Percentiles rank a stretch among this genome's conserved stretches.
phyloP scores from a whole-genome alignment of 2,888 invertebrate species.

The Ditula angustiorana region DNA sequence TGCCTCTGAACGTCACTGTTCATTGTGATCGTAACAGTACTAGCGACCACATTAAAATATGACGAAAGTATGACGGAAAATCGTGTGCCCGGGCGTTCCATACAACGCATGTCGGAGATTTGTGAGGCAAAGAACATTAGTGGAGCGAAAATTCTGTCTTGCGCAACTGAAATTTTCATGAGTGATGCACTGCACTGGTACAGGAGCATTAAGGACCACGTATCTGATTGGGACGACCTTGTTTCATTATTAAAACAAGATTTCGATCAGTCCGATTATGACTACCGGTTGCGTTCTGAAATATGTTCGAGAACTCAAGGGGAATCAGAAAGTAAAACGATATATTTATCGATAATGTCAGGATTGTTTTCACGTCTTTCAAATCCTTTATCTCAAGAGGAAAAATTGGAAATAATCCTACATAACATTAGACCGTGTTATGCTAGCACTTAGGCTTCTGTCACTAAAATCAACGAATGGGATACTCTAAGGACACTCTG shows the following conservation, averaged over 20 bases:
- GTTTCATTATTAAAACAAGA: background rate
- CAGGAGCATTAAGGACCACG: background rate
- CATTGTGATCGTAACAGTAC: background rate
- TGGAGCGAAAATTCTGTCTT: background rate
- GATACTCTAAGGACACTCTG: slow-evolving; percentile 21
- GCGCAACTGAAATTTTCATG: no score
- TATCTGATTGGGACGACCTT: background rate
- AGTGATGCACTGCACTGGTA: no score
- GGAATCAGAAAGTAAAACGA: slow-evolving; percentile 36
- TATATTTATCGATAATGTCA: slow-evolving; percentile 2
- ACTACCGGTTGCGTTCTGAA: background rate
- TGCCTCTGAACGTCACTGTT: background rate
- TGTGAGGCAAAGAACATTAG: background rate
- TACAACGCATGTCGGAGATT: slow-evolving; percentile 5
- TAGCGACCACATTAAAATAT: background rate
- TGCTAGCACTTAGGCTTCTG: slow-evolving; percentile 24
- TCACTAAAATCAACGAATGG: slow-evolving; percentile 7
- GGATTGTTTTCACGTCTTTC: slow-evolving; percentile 19
- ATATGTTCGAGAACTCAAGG: background rate
- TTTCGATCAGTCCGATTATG: background rate
- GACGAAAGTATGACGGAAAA: slow-evolving; percentile 19
- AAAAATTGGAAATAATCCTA: background rate
- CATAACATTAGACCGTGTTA: slow-evolving; percentile 42
- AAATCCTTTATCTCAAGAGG: background rate
- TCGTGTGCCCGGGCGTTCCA: slow-evolving; percentile 9